Evolutionary conservation across 2,797 vertebrate species (phyloP), one percentile per base, ranked within the genome.

Genomic region (Sandelia bainsii): DNA sequence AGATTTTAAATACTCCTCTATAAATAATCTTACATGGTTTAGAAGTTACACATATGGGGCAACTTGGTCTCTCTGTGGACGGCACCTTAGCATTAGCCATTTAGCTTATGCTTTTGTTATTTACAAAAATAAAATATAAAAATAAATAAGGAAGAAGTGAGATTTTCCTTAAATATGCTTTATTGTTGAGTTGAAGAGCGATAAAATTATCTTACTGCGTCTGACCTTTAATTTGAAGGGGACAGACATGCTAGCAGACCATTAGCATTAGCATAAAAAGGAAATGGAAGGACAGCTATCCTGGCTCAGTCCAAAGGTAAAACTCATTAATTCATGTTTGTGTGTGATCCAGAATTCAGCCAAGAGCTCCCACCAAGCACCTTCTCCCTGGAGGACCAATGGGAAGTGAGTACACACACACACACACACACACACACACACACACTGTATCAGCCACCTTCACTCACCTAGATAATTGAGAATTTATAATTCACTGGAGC

Each of bases 381-480:
- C 97, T 40, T 98, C 98, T 87, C 97, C 98, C 53, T 98, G 97
- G 98, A 96, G 96, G 80, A 94, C 95, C 89, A 99, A 96, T 86
- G 97, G 96, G 94, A 98, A 98, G 98, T 98, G 94, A 97, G 97
- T 97, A 92, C 42, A 60, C 44, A 67, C 20, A 49, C 54, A 70
- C 22, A 72, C 51, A 42, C 50, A 37, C 60, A 34, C 37, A 39
- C 68, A 62, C 46, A 42, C 51, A 69, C 50, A 61, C 42, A 62
- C 50, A 40, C 62, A 42, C 68, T 6, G 51, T 3, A 46, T 40
- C 63, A 45, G 40, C 37, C 39, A 42, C 34, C 44, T 58, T 54
- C 48, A 62, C 61, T 80, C 79, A 76, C 52, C 54, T 10, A 82
- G 81, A 82, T 86, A 86, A 87, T 87, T 87, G 79, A 77, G 84